Conservation (phyloP, 2,888 invertebrate species). For the Apomyelois bistriatella region DNA sequence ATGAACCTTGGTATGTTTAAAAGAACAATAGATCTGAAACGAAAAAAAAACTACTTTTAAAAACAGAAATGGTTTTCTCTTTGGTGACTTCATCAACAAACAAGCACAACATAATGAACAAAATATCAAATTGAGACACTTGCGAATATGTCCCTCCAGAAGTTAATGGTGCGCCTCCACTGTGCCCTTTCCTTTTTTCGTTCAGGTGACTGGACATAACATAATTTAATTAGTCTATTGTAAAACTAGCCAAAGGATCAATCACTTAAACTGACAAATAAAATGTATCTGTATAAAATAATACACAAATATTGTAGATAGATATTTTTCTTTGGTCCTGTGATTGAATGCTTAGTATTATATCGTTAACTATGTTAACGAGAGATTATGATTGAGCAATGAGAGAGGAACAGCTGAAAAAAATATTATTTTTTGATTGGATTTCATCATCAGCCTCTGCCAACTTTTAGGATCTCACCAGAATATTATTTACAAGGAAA, state of each 20-base stretch:
- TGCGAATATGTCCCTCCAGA: slow-evolving; percentile 79
- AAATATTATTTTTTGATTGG: too few relatives aligned
- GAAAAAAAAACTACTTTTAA: too few relatives aligned
- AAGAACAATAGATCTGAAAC: too few relatives aligned
- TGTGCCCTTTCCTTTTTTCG: slow-evolving; percentile 76
- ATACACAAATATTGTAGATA: too few relatives aligned
- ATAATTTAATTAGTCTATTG: slow-evolving; percentile 25
- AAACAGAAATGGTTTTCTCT: slow-evolving; percentile 48
- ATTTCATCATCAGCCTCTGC: too few relatives aligned
- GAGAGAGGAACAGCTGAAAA: too few relatives aligned
- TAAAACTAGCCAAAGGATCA: slow-evolving; percentile 10
- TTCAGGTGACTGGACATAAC: slow-evolving; percentile 70
- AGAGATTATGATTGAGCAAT: too few relatives aligned
- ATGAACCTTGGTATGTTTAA: too few relatives aligned
- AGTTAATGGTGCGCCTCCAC: slow-evolving; percentile 78
- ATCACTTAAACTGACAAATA: too few relatives aligned
- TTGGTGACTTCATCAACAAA: slow-evolving; percentile 33
- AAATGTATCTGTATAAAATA: too few relatives aligned
- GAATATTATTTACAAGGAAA: too few relatives aligned
- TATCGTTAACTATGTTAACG: neutral
- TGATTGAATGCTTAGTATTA: slow-evolving; percentile 23
- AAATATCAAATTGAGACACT: slow-evolving; percentile 63
- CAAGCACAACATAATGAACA: slow-evolving; percentile 23
- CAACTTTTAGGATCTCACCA: too few relatives aligned
- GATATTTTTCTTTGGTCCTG: slow-evolving; percentile 57